Base-by-base conservation (phyloP, 2,113 vertebrate species). In the Thinocorus orbignyianus region DNA sequence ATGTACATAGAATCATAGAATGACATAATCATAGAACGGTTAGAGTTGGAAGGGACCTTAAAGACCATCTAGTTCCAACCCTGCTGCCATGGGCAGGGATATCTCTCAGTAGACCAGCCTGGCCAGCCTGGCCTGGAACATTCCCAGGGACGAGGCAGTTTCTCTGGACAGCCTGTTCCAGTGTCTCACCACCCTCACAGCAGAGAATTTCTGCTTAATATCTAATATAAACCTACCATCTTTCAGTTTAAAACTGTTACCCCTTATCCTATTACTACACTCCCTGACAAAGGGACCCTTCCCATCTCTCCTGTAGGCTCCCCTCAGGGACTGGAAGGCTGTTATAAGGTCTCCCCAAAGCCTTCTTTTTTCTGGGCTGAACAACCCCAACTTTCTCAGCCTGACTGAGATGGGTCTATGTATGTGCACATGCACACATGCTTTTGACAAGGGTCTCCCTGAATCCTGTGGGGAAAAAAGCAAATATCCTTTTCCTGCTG, bases 401-500 rank as follows among this genome's bases (percentile, higher is more conserved):
- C 28, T 44, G 30, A 20, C 41, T 31, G 41, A 42, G 39, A 42
- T 10, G 26, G 8, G 54, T 2, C 2, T 1, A 0, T 5, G 8
- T 22, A 18, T 1, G 1, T n/a, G 31, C 41, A 25, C 8, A 48
- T 1, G 2, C 24, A 65, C 4, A 6, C 6, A 15, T 0, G 3
- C 15, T 46, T 88, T 68, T 81, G 48, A 60, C 33, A 28, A 14
- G 15, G 11, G 20, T 54, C 58, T 8, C 39, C 20, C 25, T 39
- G 22, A 62, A 55, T 33, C 39, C 19, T 13, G 31, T 9, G 23
- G 46, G 18, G 61, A 49, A 65, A 69, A 25, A 35, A 58, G 7
- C 23, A 82, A 60, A 91, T 51, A 62, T 10, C 16, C 3, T 80
- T 91, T 94, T 80, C 86, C 72, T 71, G 28, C 35, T 90, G 35